Conservation (phyloP, 1,140 invertebrate species). For the Subanguina moxae region DNA sequence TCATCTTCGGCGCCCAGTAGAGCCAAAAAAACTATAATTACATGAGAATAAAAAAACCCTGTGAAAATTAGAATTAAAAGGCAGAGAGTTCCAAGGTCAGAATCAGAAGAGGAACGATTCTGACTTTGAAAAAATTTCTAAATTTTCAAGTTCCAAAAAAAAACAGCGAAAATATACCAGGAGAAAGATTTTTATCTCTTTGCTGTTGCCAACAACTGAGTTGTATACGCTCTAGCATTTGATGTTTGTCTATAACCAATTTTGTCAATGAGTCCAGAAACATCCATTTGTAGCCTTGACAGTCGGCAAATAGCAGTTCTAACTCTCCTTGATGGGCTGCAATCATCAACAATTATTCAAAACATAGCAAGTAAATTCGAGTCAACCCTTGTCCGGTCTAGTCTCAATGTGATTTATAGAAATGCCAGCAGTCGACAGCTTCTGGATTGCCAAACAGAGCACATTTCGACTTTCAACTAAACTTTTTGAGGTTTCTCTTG, state of each 20-base stretch:
- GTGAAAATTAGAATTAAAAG: too few species aligned
- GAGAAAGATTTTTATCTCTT: conserved; percentile 3
- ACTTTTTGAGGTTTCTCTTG: too few species aligned
- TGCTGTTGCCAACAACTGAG: background rate
- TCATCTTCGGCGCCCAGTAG: too few species aligned
- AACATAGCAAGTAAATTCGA: background rate
- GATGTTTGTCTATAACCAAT: conserved; percentile 38
- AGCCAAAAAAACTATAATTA: too few species aligned
- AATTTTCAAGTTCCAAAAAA: too few species aligned
- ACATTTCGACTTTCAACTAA: conserved; percentile 36
- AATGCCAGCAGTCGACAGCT: conserved; percentile 24
- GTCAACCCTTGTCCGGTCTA: conserved; percentile 33
- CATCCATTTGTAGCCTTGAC: conserved; percentile 31
- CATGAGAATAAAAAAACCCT: too few species aligned
- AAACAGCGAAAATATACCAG: background rate
- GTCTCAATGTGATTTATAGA: conserved; percentile 36
- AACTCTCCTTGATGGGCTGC: conserved; percentile 28
- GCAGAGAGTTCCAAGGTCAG: too few species aligned
- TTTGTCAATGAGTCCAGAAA: conserved; percentile 44
- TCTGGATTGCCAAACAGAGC: conserved; percentile 17
- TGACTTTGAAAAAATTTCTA: too few species aligned
- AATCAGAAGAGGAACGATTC: too few species aligned
- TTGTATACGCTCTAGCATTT: conserved; percentile 34
- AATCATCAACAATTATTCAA: background rate
- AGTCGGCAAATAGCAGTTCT: conserved; percentile 31